A percentile compares a stretch with the other conserved stretches of the same genome.
Evolutionary conservation across 2,888 invertebrate species (phyloP).

Genomic region (Rapana venosa): DNA sequence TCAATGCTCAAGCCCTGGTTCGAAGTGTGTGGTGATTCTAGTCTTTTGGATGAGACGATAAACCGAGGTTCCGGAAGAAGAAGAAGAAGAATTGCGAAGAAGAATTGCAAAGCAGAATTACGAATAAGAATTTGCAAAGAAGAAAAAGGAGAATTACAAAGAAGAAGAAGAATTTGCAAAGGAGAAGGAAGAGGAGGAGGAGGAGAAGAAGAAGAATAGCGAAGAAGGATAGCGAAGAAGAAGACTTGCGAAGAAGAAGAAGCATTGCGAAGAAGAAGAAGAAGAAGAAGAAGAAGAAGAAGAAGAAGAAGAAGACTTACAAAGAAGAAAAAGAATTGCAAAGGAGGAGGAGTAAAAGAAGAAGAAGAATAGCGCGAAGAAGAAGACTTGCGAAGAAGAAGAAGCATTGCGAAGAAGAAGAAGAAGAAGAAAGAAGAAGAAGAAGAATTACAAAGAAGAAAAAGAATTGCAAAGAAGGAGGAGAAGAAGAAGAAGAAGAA

Average conservation of each 20-base stretch:
- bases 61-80: no score
- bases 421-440: background rate
- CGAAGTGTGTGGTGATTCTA: no score
- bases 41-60: no score
- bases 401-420: background rate
- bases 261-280: background rate
- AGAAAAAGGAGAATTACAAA: background rate
- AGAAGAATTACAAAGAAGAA: background rate
- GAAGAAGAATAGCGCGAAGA: background rate
- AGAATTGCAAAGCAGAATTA: no score
- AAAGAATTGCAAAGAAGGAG: background rate
- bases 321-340: background rate
- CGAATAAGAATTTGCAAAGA: no score
- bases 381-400: background rate
- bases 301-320: background rate
- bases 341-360: background rate
- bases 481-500: background rate
- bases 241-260: background rate
- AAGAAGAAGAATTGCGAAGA: no score
- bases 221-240: background rate
- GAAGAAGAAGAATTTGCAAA: background rate
- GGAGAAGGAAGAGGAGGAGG: background rate
- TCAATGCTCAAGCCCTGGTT: no score
- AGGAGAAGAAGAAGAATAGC: conserved; percentile 3
- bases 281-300: background rate